Evolutionary conservation across 2,797 vertebrate species (phyloP), one percentile per base, ranked within the genome.

Genomic region (Pyrrhura leucotis): DNA sequence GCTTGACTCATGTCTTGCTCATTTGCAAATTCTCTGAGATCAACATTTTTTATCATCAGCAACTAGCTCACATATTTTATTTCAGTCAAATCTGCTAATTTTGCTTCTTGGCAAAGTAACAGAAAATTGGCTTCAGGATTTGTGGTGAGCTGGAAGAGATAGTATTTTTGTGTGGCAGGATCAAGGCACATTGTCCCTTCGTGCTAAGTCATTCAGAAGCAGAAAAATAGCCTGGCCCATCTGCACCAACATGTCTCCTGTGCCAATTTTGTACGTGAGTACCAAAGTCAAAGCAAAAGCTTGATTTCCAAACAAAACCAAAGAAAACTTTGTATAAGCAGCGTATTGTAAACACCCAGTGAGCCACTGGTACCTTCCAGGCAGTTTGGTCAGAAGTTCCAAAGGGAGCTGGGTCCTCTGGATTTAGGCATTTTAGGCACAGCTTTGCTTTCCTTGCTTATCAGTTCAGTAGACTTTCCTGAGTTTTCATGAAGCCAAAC

Each of bases 281-380:
- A 58, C 42, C 25, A 73, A 94, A 85, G 62, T 73, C 59, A 91
- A 93, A 93, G 22, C 48, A 71, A 65, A 74, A 66, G 7, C 22
- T 80, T 59, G 15, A 72, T 71, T 85, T 83, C 31, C 50, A 78
- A 73, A 78, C 20, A 79, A 89, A 79, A 67, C 10, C 14, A 17
- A 88, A 75, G 45, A 50, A 67, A 67, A 53, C 8, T 58, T 87
- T 53, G 14, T 50, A 12, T 33, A 71, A 44, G 12, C 31, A 45
- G 8, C 37, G 21, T 68, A 50, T 65, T 6, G 2, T 75, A 59
- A 83, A 67, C 25, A 12, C 51, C 25, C 45, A 66, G 50, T 37
- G 26, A 86, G 59, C 28, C 16, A n/a, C 1, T 5, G 9, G 16
- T 42, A 22, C 72, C 33, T 83, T 85, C 31, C 50, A 74, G 45